Evolutionary conservation across 2,888 invertebrate genomes (phyloP).

Genomic region (Dryomyza anilis): DNA sequence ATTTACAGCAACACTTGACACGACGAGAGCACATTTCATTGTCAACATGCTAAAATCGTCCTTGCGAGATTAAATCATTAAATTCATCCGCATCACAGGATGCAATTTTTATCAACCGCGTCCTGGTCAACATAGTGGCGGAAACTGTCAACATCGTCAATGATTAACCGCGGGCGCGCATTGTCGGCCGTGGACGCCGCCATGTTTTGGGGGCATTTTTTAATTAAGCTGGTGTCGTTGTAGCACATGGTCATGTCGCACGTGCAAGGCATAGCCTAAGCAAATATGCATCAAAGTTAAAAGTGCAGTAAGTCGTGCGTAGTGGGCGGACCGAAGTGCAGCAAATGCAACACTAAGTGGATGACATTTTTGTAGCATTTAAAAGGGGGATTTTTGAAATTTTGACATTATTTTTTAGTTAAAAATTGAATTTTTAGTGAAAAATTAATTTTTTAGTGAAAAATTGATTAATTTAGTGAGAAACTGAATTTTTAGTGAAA

Average conservation of each 20-base stretch:
- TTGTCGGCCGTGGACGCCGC: background rate
- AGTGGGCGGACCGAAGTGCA: background rate
- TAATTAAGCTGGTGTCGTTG: constrained; percentile 25
- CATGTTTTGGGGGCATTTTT: constrained; percentile 27
- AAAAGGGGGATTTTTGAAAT: background rate
- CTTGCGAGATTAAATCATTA: constrained; percentile 57
- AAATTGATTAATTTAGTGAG: no score
- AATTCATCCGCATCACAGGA: constrained; percentile 56
- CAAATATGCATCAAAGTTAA: constrained; percentile 11
- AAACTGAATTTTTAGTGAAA: no score
- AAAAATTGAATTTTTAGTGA: no score
- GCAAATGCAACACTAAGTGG: background rate
- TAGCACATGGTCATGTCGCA: constrained; percentile 22
- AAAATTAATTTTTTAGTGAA: no score
- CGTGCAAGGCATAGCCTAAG: no score
- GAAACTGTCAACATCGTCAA: constrained; percentile 21
- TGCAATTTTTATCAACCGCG: constrained; percentile 47
- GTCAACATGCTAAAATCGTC: constrained; percentile 26
- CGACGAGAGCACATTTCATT: background rate
- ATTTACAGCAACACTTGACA: constrained; percentile 15
- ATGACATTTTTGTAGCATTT: no score
- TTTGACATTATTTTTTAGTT: no score
- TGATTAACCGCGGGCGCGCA: background rate
- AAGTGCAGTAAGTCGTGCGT: no score
- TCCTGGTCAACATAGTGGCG: no score